A percentile compares a stretch with the other conserved stretches of the same genome.
These are phyloP conservation scores for Epizoanthus ramosus DNA, from an alignment of 92 coral and sea anemone genomes.

Conservation along the genomic window DNA sequence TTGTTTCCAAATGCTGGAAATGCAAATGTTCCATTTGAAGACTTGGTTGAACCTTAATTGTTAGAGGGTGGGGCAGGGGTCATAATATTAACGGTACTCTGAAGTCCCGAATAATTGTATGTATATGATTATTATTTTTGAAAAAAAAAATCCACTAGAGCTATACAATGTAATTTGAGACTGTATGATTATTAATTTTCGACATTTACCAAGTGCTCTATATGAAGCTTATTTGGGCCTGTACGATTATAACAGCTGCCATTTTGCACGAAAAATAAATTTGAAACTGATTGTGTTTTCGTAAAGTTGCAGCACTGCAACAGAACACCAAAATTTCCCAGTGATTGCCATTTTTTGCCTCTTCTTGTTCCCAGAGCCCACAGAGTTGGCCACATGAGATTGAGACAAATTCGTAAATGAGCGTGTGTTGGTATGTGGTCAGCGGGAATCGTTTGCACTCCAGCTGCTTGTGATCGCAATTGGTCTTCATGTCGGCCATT, in stretches of 20 bases:
- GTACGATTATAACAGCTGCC: not conserved
- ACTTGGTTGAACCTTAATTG: too few species aligned
- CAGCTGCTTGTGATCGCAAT: too few species aligned
- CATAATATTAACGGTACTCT: too few species aligned
- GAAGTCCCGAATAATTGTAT: slow-evolving; percentile 20
- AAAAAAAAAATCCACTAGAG: not conserved
- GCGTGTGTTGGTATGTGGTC: not conserved
- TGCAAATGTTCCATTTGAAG: too few species aligned
- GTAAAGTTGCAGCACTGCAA: not conserved
- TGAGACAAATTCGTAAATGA: not conserved
- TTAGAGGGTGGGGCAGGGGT: too few species aligned
- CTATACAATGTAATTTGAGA: not conserved
- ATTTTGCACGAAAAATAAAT: not conserved
- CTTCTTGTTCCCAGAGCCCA: slow-evolving; percentile 8
- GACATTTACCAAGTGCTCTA: too few species aligned
- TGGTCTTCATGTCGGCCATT: too few species aligned
- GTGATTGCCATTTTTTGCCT: not conserved
- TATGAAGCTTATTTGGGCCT: not conserved
- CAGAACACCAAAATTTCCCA: not conserved
- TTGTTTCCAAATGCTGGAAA: too few species aligned
- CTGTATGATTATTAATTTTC: not conserved
- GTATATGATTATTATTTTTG: slow-evolving; percentile 1
- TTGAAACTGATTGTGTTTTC: not conserved
- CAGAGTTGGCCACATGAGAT: slow-evolving; percentile 1
- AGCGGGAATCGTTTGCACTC: slow-evolving; percentile 9